Evolutionary conservation across 2,797 vertebrate genomes (phyloP).

Genomic region (Sphenodon punctatus): DNA sequence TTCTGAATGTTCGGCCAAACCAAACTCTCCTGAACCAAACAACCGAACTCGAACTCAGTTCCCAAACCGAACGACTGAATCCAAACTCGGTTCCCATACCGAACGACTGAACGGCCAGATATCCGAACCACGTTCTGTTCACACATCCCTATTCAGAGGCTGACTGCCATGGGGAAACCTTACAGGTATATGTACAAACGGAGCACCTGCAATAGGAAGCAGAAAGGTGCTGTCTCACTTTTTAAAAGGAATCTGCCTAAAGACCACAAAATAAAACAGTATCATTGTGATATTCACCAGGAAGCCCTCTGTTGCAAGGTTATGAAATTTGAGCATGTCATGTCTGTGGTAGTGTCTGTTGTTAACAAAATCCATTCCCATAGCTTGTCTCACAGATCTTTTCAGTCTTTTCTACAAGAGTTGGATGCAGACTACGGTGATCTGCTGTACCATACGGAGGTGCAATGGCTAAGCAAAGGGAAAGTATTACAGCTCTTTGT

Average conservation of each 20-base stretch:
- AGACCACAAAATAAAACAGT: neutral
- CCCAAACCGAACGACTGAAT: too few species aligned
- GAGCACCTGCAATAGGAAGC: neutral
- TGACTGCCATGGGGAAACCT: too few species aligned
- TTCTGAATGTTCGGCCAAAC: too few species aligned
- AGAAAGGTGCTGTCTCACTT: neutral
- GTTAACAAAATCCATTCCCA: neutral
- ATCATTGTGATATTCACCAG: neutral
- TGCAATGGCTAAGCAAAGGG: neutral
- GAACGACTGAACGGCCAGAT: too few species aligned
- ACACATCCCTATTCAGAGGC: too few species aligned
- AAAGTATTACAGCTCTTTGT: neutral
- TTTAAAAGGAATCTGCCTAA: neutral
- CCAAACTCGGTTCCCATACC: too few species aligned
- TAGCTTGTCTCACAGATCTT: neutral
- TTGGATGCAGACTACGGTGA: neutral
- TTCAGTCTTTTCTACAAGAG: neutral
- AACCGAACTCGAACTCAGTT: too few species aligned
- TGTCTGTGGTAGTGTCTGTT: neutral
- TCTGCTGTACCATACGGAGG: neutral
- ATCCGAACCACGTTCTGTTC: too few species aligned
- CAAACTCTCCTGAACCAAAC: too few species aligned
- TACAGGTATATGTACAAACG: too few species aligned
- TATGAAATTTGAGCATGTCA: neutral
- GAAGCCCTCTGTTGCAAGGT: neutral